A percentile compares a stretch with the other conserved stretches of the same genome.
Conservation (phyloP, 2,888 invertebrate species). For the Rhopalosiphum nymphaeae region DNA sequence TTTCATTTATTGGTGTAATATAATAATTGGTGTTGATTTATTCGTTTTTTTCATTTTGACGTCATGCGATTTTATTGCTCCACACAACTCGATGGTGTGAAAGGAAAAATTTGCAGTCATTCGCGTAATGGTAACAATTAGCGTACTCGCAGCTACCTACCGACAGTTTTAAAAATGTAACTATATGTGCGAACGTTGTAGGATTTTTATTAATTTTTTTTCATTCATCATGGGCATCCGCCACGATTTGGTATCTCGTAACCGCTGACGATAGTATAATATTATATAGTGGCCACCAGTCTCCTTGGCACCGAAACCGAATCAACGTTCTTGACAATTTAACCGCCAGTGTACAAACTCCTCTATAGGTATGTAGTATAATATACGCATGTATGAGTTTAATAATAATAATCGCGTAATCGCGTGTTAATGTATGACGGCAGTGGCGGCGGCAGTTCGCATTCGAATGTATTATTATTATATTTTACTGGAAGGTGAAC, state of each 20-base stretch:
- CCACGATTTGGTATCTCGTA: background rate
- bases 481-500: constrained; percentile 7
- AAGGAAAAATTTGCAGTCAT: constrained; percentile 9
- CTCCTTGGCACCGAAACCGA: constrained; percentile 65
- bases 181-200: background rate
- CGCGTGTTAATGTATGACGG: background rate
- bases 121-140: background rate
- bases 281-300: constrained; percentile 7
- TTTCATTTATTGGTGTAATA: constrained; percentile 6
- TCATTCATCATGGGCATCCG: constrained; percentile 25
- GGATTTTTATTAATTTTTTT: background rate
- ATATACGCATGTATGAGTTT: background rate
- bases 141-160: background rate
- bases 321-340: constrained; percentile 64
- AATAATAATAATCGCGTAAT: constrained; percentile 40
- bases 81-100: constrained; percentile 9
- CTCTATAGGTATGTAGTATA: background rate
- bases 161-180: background rate
- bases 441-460: background rate
- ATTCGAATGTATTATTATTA: background rate
- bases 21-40: background rate
- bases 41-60: constrained; percentile 10
- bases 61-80: constrained; percentile 8
- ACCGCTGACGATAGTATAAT: background rate
- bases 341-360: background rate